These are phyloP conservation scores for Cancer borealis DNA, from an alignment of 2,888 invertebrate species.

Conservation along the genomic window DNA sequence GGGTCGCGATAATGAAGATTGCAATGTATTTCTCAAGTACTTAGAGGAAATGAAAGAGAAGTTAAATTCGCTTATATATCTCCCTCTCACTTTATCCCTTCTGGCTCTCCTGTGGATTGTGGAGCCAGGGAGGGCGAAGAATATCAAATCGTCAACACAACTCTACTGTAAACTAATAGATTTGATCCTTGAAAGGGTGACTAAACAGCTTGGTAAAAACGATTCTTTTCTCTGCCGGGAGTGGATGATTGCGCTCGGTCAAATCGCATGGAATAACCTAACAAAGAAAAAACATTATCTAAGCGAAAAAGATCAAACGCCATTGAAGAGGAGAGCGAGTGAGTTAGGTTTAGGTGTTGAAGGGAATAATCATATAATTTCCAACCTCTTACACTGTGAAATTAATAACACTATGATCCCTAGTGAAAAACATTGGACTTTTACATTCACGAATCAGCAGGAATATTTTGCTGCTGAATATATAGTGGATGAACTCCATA, in stretches of 20 bases:
- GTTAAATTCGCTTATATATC: background rate
- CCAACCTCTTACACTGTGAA: constrained; percentile 27
- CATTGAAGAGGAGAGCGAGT: background rate
- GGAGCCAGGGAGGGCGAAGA: constrained; percentile 20
- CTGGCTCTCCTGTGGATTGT: constrained; percentile 44
- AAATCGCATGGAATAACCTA: constrained; percentile 54
- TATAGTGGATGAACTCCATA: background rate
- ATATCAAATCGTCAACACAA: constrained; percentile 39
- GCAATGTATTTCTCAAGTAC: constrained; percentile 28
- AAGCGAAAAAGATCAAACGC: background rate
- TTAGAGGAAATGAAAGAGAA: constrained; percentile 47
- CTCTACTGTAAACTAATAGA: constrained; percentile 32
- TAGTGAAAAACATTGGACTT: constrained; percentile 30
- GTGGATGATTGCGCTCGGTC: constrained; percentile 37
- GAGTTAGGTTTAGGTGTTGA: background rate
- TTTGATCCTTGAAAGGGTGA: constrained; percentile 54
- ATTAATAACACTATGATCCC: background rate
- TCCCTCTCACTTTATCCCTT: constrained; percentile 42
- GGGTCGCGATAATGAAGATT: background rate
- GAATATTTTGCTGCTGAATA: constrained; percentile 55
- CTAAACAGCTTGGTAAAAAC: background rate
- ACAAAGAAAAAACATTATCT: constrained; percentile 56
- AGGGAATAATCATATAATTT: background rate
- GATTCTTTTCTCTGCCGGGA: background rate
- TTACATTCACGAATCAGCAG: constrained; percentile 50